These are phyloP conservation scores for Huso huso DNA, from an alignment of 2,797 vertebrate genomes.

Conservation along the genomic window DNA sequence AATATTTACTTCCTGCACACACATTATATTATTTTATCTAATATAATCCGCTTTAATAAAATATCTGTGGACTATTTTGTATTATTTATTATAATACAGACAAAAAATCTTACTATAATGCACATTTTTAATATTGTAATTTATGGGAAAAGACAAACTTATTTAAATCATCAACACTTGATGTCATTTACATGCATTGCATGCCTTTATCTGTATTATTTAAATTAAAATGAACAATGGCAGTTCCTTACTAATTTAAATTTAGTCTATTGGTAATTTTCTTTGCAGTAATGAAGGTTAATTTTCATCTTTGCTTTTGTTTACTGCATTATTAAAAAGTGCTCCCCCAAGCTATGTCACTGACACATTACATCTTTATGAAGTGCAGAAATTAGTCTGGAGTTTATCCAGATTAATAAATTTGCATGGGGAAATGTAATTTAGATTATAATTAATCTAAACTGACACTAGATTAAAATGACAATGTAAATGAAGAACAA, in stretches of 20 bases:
- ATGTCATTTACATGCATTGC: slow-evolving; percentile 40
- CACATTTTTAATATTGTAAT: not conserved
- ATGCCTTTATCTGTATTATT: slow-evolving; percentile 57
- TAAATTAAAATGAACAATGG: slow-evolving; percentile 56
- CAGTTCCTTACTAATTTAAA: slow-evolving; percentile 75
- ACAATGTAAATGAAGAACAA: slow-evolving; percentile 89
- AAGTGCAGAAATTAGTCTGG: slow-evolving; percentile 87
- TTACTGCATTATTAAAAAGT: slow-evolving; percentile 88
- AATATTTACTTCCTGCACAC: too few species aligned
- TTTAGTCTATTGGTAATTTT: slow-evolving; percentile 81
- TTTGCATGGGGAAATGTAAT: slow-evolving; percentile 88
- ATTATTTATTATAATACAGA: too few species aligned
- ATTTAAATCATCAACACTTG: slow-evolving; percentile 52
- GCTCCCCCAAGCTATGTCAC: slow-evolving; percentile 78
- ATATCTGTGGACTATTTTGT: slow-evolving; percentile 27
- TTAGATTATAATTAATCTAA: slow-evolving; percentile 99
- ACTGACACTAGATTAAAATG: slow-evolving; percentile 96
- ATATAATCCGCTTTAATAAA: slow-evolving; percentile 36
- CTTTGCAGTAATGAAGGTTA: slow-evolving; percentile 80
- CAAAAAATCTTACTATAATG: too few species aligned
- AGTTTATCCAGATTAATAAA: slow-evolving; percentile 95
- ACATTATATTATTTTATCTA: too few species aligned
- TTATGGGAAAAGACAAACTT: slow-evolving; percentile 3
- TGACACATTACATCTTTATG: slow-evolving; percentile 80
- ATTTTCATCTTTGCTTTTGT: slow-evolving; percentile 82